Evolutionary conservation across 2,113 vertebrate genomes (phyloP).

Genomic region (Panthera leo): DNA sequence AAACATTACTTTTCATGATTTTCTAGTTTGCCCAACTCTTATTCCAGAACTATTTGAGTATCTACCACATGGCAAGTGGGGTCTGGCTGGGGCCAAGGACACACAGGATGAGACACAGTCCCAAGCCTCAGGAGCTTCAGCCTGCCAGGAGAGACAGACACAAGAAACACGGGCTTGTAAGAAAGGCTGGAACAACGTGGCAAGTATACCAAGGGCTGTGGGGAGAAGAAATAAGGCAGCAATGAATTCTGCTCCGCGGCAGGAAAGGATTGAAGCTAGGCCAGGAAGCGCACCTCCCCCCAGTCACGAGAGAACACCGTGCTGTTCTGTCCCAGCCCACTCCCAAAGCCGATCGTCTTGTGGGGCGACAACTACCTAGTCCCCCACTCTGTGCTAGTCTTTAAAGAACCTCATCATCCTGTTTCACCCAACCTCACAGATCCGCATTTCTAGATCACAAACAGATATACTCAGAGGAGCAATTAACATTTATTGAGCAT

Average conservation of each 20-base stretch:
- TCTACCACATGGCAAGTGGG: not conserved
- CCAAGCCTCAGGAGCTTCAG: not conserved
- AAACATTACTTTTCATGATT: not conserved
- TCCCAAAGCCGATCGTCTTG: not conserved
- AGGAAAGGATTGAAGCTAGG: not conserved
- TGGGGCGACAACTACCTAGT: not conserved
- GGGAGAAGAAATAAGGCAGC: not conserved
- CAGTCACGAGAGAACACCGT: rapidly evolving
- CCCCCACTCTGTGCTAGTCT: not conserved
- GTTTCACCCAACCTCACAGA: not conserved
- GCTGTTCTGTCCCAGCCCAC: not conserved
- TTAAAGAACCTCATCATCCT: not conserved
- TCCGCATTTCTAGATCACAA: not conserved
- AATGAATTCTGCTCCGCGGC: not conserved
- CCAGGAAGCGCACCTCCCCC: not conserved
- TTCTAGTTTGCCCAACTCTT: not conserved
- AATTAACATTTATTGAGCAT: not conserved
- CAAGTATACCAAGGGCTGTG: rapidly evolving
- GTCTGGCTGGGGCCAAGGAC: not conserved
- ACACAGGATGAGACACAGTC: not conserved
- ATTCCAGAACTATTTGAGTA: not conserved
- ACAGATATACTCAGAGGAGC: not conserved
- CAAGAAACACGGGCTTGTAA: not conserved
- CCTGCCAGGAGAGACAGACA: not conserved
- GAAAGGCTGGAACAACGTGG: not conserved